These are phyloP conservation scores for Holcopasites calliopsidis DNA, from an alignment of 1,140 invertebrate species.

Conservation along the genomic window DNA sequence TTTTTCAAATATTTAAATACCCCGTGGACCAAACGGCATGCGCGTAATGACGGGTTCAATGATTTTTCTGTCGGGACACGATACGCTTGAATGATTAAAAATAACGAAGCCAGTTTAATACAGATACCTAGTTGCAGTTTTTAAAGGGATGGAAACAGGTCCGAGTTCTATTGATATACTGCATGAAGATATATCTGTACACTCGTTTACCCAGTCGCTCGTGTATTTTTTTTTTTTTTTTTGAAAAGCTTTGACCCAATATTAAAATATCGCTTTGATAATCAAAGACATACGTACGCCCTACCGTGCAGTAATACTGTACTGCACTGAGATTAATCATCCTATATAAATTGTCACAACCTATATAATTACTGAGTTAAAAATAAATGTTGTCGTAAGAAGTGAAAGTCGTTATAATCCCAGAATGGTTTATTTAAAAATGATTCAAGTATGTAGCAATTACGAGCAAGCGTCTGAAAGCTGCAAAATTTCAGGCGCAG, in stretches of 20 bases:
- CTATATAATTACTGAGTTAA: no score
- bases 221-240: neutral
- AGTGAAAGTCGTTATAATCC: no score
- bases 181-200: neutral
- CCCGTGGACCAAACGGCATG: no score
- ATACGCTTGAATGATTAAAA: constrained; percentile 57
- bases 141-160: constrained; percentile 11
- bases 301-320: neutral
- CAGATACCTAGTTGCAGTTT: neutral
- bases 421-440: no score
- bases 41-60: neutral
- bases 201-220: neutral
- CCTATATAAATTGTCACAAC: neutral
- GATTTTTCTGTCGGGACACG: constrained; percentile 11
- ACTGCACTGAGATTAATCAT: neutral
- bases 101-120: constrained; percentile 53
- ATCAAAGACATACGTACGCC: neutral
- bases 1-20: neutral
- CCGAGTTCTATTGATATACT: constrained; percentile 45
- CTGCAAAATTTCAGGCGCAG: no score
- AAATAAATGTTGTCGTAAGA: no score
- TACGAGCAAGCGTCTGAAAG: no score
- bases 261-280: neutral
- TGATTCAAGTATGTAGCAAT: no score
- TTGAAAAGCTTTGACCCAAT: neutral